Conservation (phyloP, 1,140 invertebrate species). For the Mactra quadrangularis region DNA sequence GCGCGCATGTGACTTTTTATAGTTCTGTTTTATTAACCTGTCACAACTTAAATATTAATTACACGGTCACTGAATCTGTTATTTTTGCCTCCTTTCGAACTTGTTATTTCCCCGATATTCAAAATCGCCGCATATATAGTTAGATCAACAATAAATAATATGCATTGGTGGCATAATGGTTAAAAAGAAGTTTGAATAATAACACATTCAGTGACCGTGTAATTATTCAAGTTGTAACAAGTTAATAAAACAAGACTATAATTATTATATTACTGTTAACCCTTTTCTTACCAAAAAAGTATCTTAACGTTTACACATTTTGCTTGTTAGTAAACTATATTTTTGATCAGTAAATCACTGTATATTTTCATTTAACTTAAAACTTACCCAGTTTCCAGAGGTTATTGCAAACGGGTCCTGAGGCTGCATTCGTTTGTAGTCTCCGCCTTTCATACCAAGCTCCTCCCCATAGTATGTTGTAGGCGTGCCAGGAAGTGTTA, state of each 20-base stretch:
- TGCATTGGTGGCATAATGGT: neutral
- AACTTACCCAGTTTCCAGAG: slow-evolving; percentile 55
- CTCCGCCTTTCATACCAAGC: slow-evolving; percentile 73
- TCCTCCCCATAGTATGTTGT: slow-evolving; percentile 82
- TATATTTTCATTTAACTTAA: neutral
- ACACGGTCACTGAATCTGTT: too few relatives aligned
- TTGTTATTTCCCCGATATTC: too few relatives aligned
- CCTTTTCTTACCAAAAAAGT: neutral
- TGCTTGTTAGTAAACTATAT: neutral
- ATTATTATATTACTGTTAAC: neutral
- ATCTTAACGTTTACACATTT: neutral
- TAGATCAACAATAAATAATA: neutral
- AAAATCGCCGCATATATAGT: too few relatives aligned
- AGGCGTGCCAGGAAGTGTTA: slow-evolving; percentile 78
- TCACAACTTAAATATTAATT: too few relatives aligned
- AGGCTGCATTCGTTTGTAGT: slow-evolving; percentile 64
- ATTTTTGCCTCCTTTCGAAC: too few relatives aligned
- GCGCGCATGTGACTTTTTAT: neutral
- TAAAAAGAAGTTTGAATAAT: neutral
- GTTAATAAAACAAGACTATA: too few relatives aligned
- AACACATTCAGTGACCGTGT: too few relatives aligned
- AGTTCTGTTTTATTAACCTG: too few relatives aligned
- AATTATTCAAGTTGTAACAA: too few relatives aligned
- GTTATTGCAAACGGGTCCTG: slow-evolving; percentile 68
- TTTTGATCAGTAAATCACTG: neutral